phyloP scores from a whole-genome alignment of 2,888 invertebrate genomes.

The Griposia aprilina region DNA sequence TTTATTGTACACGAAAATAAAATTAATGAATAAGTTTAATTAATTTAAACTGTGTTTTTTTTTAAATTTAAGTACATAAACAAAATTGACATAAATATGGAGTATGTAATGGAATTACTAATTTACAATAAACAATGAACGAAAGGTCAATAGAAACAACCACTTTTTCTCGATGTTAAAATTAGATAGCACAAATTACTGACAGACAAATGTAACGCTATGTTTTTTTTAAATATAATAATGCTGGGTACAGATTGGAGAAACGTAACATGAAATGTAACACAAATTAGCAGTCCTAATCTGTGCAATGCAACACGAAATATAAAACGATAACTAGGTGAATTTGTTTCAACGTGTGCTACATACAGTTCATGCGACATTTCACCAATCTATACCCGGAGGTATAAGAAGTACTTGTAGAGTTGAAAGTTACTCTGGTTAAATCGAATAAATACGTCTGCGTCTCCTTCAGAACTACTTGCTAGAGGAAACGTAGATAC shows the following conservation, averaged over 20 bases:
- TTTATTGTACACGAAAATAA: not conserved
- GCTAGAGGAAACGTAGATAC: conserved; percentile 19
- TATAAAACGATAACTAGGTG: not conserved
- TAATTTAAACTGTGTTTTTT: conserved; percentile 66
- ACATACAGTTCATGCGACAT: not conserved
- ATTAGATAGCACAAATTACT: conserved; percentile 53
- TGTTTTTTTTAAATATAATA: not conserved
- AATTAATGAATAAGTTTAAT: conserved; percentile 65
- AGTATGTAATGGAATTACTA: conserved; percentile 77
- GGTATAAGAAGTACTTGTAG: not conserved
- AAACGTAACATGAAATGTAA: not conserved
- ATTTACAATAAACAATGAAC: conserved; percentile 75
- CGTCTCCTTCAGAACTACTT: conserved; percentile 3
- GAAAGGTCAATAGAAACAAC: conserved; percentile 74
- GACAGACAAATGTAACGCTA: conserved; percentile 10
- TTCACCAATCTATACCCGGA: not conserved
- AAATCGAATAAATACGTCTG: not conserved
- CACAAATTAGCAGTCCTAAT: not conserved
- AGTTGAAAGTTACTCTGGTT: not conserved
- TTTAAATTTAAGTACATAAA: conserved; percentile 59
- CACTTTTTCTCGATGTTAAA: conserved; percentile 52
- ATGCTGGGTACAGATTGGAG: not conserved
- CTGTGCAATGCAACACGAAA: not conserved
- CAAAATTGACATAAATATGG: conserved; percentile 76
- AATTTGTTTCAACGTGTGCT: not conserved